Conservation (phyloP, 2,797 vertebrate species). For the Potorous gilbertii region DNA sequence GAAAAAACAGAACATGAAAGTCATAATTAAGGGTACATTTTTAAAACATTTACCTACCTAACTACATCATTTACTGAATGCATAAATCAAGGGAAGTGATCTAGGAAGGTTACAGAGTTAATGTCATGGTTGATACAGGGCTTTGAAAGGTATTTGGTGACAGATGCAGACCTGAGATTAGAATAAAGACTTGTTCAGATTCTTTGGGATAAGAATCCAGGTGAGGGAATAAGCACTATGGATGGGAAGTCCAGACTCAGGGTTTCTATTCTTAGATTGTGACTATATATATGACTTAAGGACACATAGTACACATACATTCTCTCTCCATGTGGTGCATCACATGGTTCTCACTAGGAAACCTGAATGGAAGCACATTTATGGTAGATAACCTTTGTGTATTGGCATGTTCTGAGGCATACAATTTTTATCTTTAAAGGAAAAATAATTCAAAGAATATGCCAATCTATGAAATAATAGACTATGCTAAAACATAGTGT, state of each 20-base stretch:
- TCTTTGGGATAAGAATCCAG: background rate
- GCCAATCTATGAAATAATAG: background rate
- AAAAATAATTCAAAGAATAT: background rate
- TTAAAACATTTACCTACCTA: background rate
- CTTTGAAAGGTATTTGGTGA: background rate
- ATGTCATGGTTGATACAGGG: background rate
- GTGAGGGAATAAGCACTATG: background rate
- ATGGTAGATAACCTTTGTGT: background rate
- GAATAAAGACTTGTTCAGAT: background rate
- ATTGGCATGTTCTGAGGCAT: constrained; percentile 3
- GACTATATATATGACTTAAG: background rate
- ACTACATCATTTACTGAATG: background rate
- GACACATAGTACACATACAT: background rate
- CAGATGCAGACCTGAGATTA: background rate
- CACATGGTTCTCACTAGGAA: background rate
- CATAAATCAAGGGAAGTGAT: background rate
- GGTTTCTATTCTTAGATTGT: background rate
- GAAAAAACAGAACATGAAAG: background rate
- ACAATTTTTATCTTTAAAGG: background rate
- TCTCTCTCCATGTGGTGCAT: background rate
- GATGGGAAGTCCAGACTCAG: background rate
- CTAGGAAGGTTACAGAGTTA: background rate
- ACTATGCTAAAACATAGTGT: background rate
- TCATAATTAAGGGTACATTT: background rate
- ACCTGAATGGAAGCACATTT: background rate